Evolutionary conservation across 2,797 vertebrate genomes (phyloP).

Genomic region (Nothura maculosa): DNA sequence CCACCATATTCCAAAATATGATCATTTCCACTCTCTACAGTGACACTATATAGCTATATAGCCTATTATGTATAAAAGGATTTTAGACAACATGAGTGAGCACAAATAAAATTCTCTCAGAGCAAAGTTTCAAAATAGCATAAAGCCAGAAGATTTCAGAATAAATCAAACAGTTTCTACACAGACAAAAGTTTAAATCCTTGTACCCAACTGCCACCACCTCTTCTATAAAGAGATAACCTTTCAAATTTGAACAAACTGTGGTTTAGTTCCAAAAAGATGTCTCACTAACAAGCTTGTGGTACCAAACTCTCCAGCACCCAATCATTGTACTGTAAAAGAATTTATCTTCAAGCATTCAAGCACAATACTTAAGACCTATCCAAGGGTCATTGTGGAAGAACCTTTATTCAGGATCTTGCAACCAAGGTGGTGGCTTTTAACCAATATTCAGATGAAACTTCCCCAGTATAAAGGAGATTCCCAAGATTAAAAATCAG

Average conservation of each 20-base stretch:
- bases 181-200: not conserved
- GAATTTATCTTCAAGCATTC: not conserved
- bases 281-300: not conserved
- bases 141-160: not conserved
- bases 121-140: not conserved
- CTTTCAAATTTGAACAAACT: not conserved
- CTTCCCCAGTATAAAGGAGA: not conserved
- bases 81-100: not conserved
- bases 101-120: not conserved
- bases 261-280: not conserved
- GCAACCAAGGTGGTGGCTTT: not conserved
- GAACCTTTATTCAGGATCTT: not conserved
- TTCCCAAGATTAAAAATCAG: not conserved
- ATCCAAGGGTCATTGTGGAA: not conserved
- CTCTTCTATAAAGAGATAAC: not conserved
- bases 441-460: not conserved
- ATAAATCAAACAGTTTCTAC: not conserved
- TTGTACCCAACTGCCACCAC: not conserved
- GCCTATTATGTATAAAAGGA: not conserved
- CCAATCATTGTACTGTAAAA: not conserved
- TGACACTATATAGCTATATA: not conserved
- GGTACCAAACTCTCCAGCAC: not conserved
- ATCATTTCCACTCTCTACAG: not conserved
- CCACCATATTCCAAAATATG: accelerated
- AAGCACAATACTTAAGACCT: not conserved